These are phyloP conservation scores for Ciconia nigra DNA, from an alignment of 2,797 vertebrate genomes.

Conservation along the genomic window DNA sequence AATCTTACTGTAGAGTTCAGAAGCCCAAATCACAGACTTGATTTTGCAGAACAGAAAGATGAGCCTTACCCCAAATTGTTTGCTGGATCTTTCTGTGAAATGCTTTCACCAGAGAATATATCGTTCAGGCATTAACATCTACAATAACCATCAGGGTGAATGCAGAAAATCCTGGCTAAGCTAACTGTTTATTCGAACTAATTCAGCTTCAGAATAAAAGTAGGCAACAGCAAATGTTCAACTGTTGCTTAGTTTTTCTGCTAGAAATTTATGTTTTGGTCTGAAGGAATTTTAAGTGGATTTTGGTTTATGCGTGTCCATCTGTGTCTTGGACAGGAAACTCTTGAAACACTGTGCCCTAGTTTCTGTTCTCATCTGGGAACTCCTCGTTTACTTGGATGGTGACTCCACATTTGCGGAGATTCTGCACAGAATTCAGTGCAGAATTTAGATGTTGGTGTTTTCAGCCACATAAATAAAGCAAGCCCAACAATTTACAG, in stretches of 20 bases:
- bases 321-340: neutral
- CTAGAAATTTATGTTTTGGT: neutral
- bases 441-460: neutral
- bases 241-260: constrained; percentile 22
- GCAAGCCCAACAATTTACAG: neutral
- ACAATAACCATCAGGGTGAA: constrained; percentile 4
- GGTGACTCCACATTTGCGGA: neutral
- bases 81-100: neutral
- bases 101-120: neutral
- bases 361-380: neutral
- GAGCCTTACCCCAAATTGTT: neutral
- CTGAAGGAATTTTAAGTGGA: neutral
- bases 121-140: neutral
- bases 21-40: neutral
- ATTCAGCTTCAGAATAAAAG: constrained; percentile 48
- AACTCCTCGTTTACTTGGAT: neutral
- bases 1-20: neutral
- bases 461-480: neutral
- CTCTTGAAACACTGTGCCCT: neutral
- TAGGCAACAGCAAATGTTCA: constrained; percentile 25
- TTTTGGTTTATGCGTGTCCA: neutral
- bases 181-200: constrained; percentile 45
- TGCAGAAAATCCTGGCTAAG: constrained; percentile 41
- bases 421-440: neutral
- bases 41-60: neutral